Evolutionary conservation across 2,797 vertebrate genomes (phyloP).

Genomic region (Myotis vivesi): DNA sequence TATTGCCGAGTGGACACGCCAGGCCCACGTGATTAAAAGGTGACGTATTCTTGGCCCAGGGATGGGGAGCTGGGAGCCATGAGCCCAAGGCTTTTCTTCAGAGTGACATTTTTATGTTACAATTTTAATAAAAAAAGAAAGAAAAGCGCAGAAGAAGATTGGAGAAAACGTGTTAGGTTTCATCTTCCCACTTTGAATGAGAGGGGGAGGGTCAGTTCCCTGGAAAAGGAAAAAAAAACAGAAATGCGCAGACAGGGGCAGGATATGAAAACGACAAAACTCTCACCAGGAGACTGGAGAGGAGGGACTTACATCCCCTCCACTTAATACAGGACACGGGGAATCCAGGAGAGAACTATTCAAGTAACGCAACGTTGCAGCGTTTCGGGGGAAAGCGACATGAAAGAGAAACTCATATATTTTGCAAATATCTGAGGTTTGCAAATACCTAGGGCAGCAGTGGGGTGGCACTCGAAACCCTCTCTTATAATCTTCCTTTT

Average conservation of each 20-base stretch:
- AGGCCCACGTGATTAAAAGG: conserved; percentile 73
- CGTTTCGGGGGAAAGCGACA: neutral
- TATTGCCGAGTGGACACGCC: conserved; percentile 71
- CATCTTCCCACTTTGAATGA: conserved; percentile 36
- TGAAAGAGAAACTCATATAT: neutral
- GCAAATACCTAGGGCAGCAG: too few relatives aligned
- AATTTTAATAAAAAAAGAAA: conserved; percentile 77
- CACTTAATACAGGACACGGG: neutral
- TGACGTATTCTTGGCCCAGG: conserved; percentile 54
- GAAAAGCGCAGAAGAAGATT: conserved; percentile 41
- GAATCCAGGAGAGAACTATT: neutral
- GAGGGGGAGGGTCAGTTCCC: neutral
- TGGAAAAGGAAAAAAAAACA: conserved; percentile 40
- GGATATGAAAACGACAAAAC: conserved; percentile 43
- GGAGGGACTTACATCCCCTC: neutral
- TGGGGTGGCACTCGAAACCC: too few relatives aligned
- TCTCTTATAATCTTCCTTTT: too few relatives aligned
- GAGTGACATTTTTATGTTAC: conserved; percentile 72
- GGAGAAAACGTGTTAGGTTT: conserved; percentile 41
- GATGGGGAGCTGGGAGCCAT: conserved; percentile 56
- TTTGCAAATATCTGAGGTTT: conserved; percentile 3
- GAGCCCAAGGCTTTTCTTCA: conserved; percentile 64
- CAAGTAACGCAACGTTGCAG: neutral
- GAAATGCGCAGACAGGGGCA: neutral
- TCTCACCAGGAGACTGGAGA: neutral